Evolutionary conservation across 1,140 invertebrate genomes (phyloP).

Genomic region (Rhopalosiphum padi): DNA sequence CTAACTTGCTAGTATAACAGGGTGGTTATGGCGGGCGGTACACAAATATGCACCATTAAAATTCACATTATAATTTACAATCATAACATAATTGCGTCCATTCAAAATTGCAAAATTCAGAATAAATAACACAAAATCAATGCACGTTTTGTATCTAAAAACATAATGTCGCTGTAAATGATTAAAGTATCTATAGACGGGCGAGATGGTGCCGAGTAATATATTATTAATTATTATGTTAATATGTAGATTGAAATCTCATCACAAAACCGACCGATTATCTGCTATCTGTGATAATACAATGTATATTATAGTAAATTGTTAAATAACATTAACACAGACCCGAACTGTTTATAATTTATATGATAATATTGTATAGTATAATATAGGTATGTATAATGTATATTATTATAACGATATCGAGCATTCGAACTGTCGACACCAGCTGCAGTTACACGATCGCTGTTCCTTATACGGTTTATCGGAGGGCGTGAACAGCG

Average conservation of each 20-base stretch:
- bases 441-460: background rate
- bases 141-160: background rate
- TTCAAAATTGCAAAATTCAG: no score
- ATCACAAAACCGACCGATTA: background rate
- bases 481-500: background rate
- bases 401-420: background rate
- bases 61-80: no score
- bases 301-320: background rate
- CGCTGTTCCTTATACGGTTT: background rate
- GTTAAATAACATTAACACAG: background rate
- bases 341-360: background rate
- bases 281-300: background rate
- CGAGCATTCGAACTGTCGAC: background rate
- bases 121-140: no score
- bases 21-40: slow-evolving; percentile 23
- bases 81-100: no score
- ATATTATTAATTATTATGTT: background rate
- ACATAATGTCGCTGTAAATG: background rate
- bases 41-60: no score
- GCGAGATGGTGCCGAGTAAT: background rate
- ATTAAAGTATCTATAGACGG: background rate
- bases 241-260: background rate
- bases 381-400: background rate
- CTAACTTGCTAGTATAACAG: no score
- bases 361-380: background rate